Evolutionary conservation across 2,888 invertebrate species (phyloP).

Genomic region (Trimorus sp.): DNA sequence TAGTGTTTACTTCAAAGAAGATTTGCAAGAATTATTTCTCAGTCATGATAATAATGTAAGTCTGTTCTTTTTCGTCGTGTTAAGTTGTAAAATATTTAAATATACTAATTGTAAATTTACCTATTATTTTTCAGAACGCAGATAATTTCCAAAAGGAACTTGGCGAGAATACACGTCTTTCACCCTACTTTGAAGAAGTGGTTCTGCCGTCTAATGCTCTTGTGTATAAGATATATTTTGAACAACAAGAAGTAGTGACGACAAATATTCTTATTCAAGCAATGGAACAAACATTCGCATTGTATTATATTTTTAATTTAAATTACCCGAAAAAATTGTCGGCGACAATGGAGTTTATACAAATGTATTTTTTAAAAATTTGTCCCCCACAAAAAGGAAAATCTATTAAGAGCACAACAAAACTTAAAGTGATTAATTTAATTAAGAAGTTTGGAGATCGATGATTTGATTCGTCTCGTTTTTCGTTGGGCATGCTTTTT

Average conservation of each 20-base stretch:
- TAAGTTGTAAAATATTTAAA: too few species aligned
- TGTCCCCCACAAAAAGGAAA: not conserved
- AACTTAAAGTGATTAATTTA: not conserved
- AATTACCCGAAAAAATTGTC: slow-evolving; percentile 1
- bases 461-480: too few species aligned
- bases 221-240: not conserved
- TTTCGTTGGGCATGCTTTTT: too few species aligned
- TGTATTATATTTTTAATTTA: slow-evolving; percentile 12
- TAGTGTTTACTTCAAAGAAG: slow-evolving; percentile 17
- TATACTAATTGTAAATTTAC: too few species aligned
- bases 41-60: not conserved
- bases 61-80: not conserved
- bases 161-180: not conserved
- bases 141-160: not conserved
- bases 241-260: not conserved
- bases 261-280: not conserved
- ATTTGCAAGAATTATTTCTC: slow-evolving; percentile 6
- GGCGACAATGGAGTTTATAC: slow-evolving; percentile 5
- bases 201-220: not conserved
- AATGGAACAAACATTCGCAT: not conserved
- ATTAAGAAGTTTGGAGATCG: not conserved
- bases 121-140: not conserved
- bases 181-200: too few species aligned
- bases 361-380: slow-evolving; percentile 18
- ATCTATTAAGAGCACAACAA: not conserved